Percentiles rank a stretch among this genome's conserved stretches.
Evolutionary conservation across 37 sponge, comb jelly and placozoan species (phyloP).

Genomic region (Lycopodina hypogea): DNA sequence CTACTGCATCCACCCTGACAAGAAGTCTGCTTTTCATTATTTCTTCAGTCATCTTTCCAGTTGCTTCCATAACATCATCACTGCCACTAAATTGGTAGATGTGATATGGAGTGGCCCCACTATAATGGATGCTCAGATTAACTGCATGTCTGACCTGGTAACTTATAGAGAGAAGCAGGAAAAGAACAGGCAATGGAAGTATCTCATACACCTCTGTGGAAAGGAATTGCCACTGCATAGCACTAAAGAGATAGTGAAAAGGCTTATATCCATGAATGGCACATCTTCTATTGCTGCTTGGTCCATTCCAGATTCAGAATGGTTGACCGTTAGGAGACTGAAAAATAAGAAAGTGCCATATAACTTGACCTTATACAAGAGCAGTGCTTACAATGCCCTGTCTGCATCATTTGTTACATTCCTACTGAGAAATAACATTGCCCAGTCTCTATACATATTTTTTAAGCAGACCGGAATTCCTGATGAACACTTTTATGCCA

Average conservation of each 20-base stretch:
- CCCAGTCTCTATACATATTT: not conserved
- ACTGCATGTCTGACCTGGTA: constrained; percentile 25
- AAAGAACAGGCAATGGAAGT: constrained; percentile 32
- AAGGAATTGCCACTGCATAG: constrained; percentile 56
- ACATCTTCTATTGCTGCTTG: constrained; percentile 3
- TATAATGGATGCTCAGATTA: constrained; percentile 38
- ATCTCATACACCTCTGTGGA: constrained; percentile 56
- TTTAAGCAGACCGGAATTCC: not conserved
- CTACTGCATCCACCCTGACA: constrained; percentile 43
- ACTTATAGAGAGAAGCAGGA: not conserved
- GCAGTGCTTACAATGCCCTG: constrained; percentile 15
- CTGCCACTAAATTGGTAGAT: constrained; percentile 8
- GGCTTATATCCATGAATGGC: constrained; percentile 22
- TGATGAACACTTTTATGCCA: constrained; percentile 23
- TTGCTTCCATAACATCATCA: constrained; percentile 31
- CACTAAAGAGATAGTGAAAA: constrained; percentile 47
- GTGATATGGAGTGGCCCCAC: constrained; percentile 13
- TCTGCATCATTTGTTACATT: not conserved
- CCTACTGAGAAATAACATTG: not conserved
- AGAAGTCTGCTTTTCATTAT: not conserved
- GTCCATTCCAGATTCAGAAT: not conserved
- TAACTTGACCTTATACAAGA: constrained; percentile 14
- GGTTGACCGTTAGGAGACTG: not conserved
- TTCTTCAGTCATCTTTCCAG: constrained; percentile 10
- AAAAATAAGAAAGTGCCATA: not conserved